Evolutionary conservation across 2,888 invertebrate genomes (phyloP), one percentile per base, ranked within the genome.

Genomic region (Tetrapedia diversipes): DNA sequence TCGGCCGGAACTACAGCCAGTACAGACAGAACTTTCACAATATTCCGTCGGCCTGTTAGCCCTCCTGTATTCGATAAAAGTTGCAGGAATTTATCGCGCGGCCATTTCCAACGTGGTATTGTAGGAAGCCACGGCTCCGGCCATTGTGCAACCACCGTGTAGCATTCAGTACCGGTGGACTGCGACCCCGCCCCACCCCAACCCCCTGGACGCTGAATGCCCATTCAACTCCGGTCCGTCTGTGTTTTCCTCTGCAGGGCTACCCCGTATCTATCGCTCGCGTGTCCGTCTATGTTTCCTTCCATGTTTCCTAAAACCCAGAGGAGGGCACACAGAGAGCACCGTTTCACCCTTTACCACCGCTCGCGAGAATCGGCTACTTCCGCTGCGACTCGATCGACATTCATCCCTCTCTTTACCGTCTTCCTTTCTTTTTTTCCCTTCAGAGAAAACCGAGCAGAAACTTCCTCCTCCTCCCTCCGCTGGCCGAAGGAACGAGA

Each of bases 21-120:
- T 47, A 51, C 70, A 53, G 65, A 47, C 84, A 45, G 85, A 76
- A 84, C 82, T 84, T 87, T 87, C 83, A 84, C 85, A 85, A 88
- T 88, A 86, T 86, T 82, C 81, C 79, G 63, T 60, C 75, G 86
- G 83, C 84, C 87, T 79, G 87, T 87, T 88, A 84, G 82, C 76
- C 78, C 77, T 81, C 76, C 80, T 73, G n/a, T n/a, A 81, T 86
- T 86, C 86, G 86, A 88, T 88, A 88, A 89, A 89, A 89, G 89
- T 88, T 87, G 84, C 82, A 83, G 82, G 82, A 89, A 88, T 89
- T 89, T 87, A 89, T 88, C 86, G 86, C 85, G 83, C 64, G 85
- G 85, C 86, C 84, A 83, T 86, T 84, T 81, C 81, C 81, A 84
- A 83, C 68, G n/a, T n/a, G 79, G 83, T 76, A 87, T 86, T 85